Conservation (phyloP, 2,113 vertebrate genomes). For the Percopsis transmontana region DNA sequence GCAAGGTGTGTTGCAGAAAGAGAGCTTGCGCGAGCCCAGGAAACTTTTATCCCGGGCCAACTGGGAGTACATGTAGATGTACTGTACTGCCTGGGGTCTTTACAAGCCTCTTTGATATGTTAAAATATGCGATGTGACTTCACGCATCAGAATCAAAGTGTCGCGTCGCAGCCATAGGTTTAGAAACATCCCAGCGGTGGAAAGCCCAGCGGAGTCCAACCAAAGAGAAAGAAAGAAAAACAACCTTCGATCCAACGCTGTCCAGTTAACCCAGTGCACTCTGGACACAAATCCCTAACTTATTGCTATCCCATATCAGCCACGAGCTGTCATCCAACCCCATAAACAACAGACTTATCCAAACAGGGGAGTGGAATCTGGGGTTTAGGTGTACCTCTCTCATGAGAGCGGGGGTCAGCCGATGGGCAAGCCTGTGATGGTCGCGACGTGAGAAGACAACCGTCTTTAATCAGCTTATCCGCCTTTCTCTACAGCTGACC, state of each 20-base stretch:
- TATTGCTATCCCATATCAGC: slow-evolving; percentile 47
- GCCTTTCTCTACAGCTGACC: slow-evolving; percentile 55
- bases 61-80: too few species aligned
- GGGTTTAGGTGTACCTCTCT: slow-evolving; percentile 34
- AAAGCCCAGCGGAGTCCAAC: slow-evolving; percentile 33
- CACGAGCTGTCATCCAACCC: slow-evolving; percentile 40
- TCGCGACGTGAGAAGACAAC: slow-evolving; percentile 63
- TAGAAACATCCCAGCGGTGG: not conserved
- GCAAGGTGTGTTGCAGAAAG: too few species aligned
- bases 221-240: not conserved
- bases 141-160: slow-evolving; percentile 2
- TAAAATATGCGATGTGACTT: not conserved
- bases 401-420: slow-evolving; percentile 53
- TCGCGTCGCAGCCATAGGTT: not conserved
- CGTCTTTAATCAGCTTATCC: slow-evolving; percentile 61
- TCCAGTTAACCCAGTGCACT: slow-evolving; percentile 51
- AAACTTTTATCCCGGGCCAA: too few species aligned
- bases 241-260: slow-evolving; percentile 29
- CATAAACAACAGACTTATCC: slow-evolving; percentile 50
- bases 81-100: not conserved
- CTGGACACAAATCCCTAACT: slow-evolving; percentile 39
- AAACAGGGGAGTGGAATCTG: slow-evolving; percentile 43
- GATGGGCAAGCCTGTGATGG: slow-evolving; percentile 63
- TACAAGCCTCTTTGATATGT: not conserved
- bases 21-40: too few species aligned